These are phyloP conservation scores for Rattus rattus DNA, from an alignment of 2,113 vertebrate genomes.

Conservation along the genomic window DNA sequence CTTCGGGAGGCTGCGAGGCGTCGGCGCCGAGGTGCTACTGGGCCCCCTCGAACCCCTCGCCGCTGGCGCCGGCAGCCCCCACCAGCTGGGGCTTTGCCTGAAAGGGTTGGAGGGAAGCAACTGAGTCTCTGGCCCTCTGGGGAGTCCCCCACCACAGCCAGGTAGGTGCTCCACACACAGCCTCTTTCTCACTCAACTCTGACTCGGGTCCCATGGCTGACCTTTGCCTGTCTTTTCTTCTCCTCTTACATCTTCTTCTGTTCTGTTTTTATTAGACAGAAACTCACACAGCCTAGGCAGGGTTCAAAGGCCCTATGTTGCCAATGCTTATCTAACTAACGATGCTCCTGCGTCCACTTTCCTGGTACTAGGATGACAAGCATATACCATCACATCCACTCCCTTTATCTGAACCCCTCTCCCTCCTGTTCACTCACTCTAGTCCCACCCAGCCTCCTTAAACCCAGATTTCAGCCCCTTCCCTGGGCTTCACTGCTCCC, in stretches of 20 bases:
- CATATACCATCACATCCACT: not conserved
- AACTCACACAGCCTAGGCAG: not conserved
- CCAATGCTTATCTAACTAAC: not conserved
- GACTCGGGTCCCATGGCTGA: not conserved
- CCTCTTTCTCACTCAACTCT: not conserved
- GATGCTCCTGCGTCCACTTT: not conserved
- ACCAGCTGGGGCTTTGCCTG: conserved; percentile 76
- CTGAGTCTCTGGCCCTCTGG: conserved; percentile 54
- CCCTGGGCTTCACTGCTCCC: not conserved
- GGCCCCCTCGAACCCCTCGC: conserved; percentile 67
- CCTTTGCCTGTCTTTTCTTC: not conserved
- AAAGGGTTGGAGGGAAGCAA: conserved; percentile 78
- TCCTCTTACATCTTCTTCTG: not conserved
- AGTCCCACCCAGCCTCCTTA: not conserved
- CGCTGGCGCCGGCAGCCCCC: conserved; percentile 72
- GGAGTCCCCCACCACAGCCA: conserved; percentile 29
- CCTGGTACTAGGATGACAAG: not conserved
- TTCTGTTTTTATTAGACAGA: not conserved
- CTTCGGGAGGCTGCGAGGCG: conserved; percentile 55
- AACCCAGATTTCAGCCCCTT: not conserved
- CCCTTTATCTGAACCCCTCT: not conserved
- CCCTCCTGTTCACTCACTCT: not conserved
- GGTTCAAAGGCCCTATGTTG: not conserved
- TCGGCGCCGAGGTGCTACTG: conserved; percentile 56
- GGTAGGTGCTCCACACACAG: not conserved